Evolutionary conservation across 1,140 invertebrate species (phyloP), one percentile per base, ranked within the genome.

Genomic region (Drosophila sproati): DNA sequence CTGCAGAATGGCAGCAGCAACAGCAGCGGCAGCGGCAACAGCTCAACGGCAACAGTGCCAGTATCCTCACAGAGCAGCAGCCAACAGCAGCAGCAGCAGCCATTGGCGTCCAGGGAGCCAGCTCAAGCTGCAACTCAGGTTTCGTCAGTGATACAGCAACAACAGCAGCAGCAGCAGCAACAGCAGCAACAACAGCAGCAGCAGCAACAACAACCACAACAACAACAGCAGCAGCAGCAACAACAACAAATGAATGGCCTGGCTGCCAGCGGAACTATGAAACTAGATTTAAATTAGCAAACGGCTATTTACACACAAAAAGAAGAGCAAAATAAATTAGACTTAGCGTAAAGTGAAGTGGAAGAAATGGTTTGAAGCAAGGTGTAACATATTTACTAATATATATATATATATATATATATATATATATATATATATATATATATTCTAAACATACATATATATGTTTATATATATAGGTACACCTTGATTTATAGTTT

Each of bases 171-270:
- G 12, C 34, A 51, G 20, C 61, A 59, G 12, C 70, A 67, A 48
- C 63, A 59, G 39, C 64, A 61, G 29, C 64, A 68, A 39, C 50
- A 37, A 32, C 31, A 50, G 8, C 34, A 51, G 8, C 61, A 59
- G 35, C 59, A 68, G 10, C 73, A 56, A 5, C 43, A 32, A 1
- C 78, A 77, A 59, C 64, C 52, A 8, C 68, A 52, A 5, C 54
- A 60, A 7, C 67, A 62, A 12, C 62, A 59, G 3, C 66, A 51
- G 2, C 66, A 55, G 6, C 67, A 72, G 5, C 64, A 72, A 20
- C 82, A 78, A 41, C 88, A 91, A 64, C 89, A 91, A 75, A 70
- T 82, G 5, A 91, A 90, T 71, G 90, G 88, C 52, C 54, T 91
- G 32, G 79, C 80, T 31, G 12, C 70, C 20, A 79, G 57, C 29